Evolutionary conservation across 2,888 invertebrate genomes (phyloP), one percentile per base, ranked within the genome.

Genomic region (Plebejus melissa): DNA sequence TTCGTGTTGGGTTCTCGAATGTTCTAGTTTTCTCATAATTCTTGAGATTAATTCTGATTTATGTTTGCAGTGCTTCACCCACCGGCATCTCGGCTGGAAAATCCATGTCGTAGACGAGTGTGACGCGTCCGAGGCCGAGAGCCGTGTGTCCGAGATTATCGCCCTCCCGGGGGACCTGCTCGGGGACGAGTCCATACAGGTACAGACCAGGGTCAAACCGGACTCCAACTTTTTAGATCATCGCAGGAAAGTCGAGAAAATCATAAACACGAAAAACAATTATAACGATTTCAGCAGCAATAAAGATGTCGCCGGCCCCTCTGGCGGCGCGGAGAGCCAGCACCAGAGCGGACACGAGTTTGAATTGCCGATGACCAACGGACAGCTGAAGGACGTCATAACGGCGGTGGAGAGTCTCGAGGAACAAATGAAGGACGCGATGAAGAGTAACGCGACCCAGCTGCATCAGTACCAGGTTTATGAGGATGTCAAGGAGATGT

Each of bases 11-110:
- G 88, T 90, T 88, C 86, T 85, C 71, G 58, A 11, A 74, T 70
- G 22, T 7, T 41, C 70, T 41, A 13, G 54, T 72, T 54, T 50
- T 32, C 7, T 46, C 11, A 0, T 16, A 1, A 2, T 72, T 50
- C 28, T 5, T 32, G 4, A 11, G 13, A 76, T 76, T 80, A 94
- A 94, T 77, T 7, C 36, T 69, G 1, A 38, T 71, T 74, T 78
- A 69, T 78, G 75, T 77, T 78, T 80, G 36, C 94, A 99, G 96
- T 98, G 98, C 88, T 98, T 96, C 94, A 97, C 98, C 4, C 98
- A 98, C 88, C 97, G 98, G 79, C 96, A 98, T 86, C 95, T 99
- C 83, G 99, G 99, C 74, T 98, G 98, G 98, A 98, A 98, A 91
- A 98, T 99, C 82, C 96, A 97, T 87, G 98, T 99, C 0, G 94